Conservation (phyloP, 1,140 invertebrate species). For the Drosophila nannoptera region DNA sequence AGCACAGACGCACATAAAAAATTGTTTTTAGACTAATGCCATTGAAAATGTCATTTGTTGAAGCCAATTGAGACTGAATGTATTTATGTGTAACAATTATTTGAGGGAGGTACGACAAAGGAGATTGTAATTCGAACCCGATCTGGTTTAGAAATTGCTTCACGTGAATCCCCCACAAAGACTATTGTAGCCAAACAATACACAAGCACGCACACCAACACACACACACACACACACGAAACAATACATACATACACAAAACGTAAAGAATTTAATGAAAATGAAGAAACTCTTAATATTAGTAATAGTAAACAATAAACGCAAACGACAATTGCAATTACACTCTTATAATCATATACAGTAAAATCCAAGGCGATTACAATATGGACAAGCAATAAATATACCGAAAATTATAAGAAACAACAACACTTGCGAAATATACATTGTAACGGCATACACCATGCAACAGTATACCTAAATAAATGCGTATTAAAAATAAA, state of each 20-base stretch:
- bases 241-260: not conserved
- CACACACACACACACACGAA: not conserved
- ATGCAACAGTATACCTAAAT: constrained; percentile 54
- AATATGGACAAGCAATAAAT: constrained; percentile 66
- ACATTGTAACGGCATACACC: constrained; percentile 49
- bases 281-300: constrained; percentile 31
- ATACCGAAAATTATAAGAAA: constrained; percentile 14
- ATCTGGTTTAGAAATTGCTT: constrained; percentile 43
- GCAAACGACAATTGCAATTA: constrained; percentile 35
- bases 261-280: constrained; percentile 39
- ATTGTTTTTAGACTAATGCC: constrained; percentile 72
- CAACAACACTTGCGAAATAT: constrained; percentile 54
- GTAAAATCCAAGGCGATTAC: constrained; percentile 26
- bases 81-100: constrained; percentile 73
- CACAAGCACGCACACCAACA: not conserved
- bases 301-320: constrained; percentile 44
- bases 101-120: constrained; percentile 26
- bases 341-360: constrained; percentile 42
- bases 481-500: constrained; percentile 51
- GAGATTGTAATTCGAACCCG: constrained; percentile 16
- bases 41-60: constrained; percentile 73
- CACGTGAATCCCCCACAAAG: constrained; percentile 41
- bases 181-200: constrained; percentile 18
- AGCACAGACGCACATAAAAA: constrained; percentile 58
- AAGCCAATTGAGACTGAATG: constrained; percentile 76